Base-by-base conservation (phyloP, 2,113 vertebrate genomes). In the Diphyllodes magnificus region DNA sequence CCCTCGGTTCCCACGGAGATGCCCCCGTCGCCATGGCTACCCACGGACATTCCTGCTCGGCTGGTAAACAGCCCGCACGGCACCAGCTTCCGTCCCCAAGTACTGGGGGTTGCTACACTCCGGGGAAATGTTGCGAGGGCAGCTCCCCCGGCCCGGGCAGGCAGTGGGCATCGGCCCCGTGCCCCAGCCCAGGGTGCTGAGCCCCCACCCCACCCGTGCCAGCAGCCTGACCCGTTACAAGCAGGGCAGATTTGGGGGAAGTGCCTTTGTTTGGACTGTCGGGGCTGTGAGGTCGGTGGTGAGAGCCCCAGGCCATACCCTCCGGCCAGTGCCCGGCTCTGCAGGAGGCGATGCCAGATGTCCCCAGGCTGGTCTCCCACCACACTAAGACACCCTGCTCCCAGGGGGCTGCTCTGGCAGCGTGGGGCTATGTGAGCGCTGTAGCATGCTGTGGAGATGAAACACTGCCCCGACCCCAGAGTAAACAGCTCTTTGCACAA, bases 401-500 rank as follows among this genome's bases (percentile, higher is more conserved):
- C 39, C 61, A 16, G 53, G 37, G n/a, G 10, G 4, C 51, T 25
- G 13, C 4, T 4, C 19, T 19, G 30, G 76, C 64, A 60, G 73
- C 3, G 0, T 0, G 20, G 69, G 35, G 51, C 25, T 53, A 1
- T 5, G 2, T 22, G 93, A 78, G 51, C 9, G 1, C 31, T 28
- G 39, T 10, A 49, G 2, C 0, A 0, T 1, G 1, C 8, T 1
- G 18, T 24, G 37, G 54, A 27, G n/a, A 20, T 7, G 63, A 6
- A 19, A 59, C 10, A 3, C 20, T 7, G 39, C 57, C 47, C 49
- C 6, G 15, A 11, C 3, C 51, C 42, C 23, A 1, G 30, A 72
- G 93, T 95, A 96, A 96, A 96, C 94, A 97, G 73, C 72, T 25
- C 24, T 90, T 97, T 96, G 95, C 95, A 91, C 91, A 97, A 96